Base-by-base conservation (phyloP, 2,888 invertebrate genomes). In the Trissolcus japonicus region DNA sequence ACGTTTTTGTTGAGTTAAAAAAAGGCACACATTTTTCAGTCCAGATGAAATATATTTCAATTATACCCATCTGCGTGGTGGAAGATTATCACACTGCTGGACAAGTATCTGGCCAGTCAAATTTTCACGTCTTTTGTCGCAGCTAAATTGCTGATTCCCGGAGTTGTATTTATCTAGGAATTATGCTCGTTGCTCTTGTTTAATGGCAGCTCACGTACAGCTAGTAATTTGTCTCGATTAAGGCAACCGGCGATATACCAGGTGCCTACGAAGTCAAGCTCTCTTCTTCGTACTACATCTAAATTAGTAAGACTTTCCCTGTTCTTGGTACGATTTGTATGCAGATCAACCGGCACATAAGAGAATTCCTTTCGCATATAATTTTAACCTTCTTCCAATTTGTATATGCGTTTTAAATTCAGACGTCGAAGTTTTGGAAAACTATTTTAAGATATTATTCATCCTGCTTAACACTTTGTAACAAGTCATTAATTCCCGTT, bases 191-290 rank as follows among this genome's bases (percentile, higher is more conserved):
- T 63, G 65, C 72, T 73, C 66, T 66, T 61, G 61, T 66, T 55
- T 73, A 73, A 73, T 56, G 66, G 66, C 66, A 73, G 60, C 66
- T 73, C 73, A 65, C 73, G 65, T 65, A 65, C 73, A 60, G 41
- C 48, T 55, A 66, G 73, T 65, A 73, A 73, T 73, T 73, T 73
- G 65, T 73, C 65, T 66, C 73, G 73, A 73, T 73, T 73, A 73
- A 73, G 55, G 73, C 73, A 56, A 66, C 55, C 56, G 19, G 51
- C 66, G 73, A 66, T 61, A 56, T 73, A 73, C 61, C 43, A 50
- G 55, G 65, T 54, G 59, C 60, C 66, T 73, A 54, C 56, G 56
- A 66, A 61, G 55, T 73, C 16, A 55, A 41, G 29, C 41, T 56
- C 65, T 65, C 60, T 40, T 51, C 50, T 65, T 66, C 61, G 29